Percentiles rank a stretch among this genome's conserved stretches.
Conservation (phyloP, 2,888 invertebrate genomes). For the Cenopis cana region DNA sequence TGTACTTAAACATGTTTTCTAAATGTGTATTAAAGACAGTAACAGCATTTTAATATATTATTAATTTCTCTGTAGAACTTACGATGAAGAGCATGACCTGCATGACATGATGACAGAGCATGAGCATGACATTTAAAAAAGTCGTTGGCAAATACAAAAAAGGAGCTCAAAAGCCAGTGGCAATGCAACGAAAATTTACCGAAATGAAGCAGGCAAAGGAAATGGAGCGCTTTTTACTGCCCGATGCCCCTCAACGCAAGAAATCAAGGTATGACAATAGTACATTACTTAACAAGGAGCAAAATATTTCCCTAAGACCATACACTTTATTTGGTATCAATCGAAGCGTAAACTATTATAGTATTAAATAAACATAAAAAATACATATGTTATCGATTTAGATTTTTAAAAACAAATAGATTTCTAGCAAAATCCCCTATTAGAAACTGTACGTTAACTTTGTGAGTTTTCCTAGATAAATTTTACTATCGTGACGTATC, state of each 20-base stretch:
- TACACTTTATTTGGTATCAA: no score
- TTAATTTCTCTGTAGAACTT: constrained; percentile 2
- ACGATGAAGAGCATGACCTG: not conserved
- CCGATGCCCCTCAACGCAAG: constrained; percentile 9
- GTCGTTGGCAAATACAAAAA: not conserved
- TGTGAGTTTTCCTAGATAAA: no score
- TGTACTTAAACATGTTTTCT: not conserved
- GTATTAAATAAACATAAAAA: no score
- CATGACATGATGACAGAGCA: no score
- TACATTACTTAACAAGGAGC: no score
- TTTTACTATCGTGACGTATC: no score
- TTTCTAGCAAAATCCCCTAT: no score
- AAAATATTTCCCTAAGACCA: no score
- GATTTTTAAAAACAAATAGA: no score
- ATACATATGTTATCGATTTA: no score
- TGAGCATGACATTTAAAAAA: not conserved
- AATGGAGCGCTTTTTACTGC: not conserved
- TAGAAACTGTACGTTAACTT: no score
- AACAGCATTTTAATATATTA: not conserved
- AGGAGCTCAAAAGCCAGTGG: constrained; percentile 10
- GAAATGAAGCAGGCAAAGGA: constrained; percentile 2
- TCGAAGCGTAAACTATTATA: no score
- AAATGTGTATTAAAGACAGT: not conserved
- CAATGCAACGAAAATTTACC: not conserved
- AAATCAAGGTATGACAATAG: constrained; percentile 4